Base-by-base conservation (phyloP, 2,888 invertebrate species). In the Crioceris asparagi region DNA sequence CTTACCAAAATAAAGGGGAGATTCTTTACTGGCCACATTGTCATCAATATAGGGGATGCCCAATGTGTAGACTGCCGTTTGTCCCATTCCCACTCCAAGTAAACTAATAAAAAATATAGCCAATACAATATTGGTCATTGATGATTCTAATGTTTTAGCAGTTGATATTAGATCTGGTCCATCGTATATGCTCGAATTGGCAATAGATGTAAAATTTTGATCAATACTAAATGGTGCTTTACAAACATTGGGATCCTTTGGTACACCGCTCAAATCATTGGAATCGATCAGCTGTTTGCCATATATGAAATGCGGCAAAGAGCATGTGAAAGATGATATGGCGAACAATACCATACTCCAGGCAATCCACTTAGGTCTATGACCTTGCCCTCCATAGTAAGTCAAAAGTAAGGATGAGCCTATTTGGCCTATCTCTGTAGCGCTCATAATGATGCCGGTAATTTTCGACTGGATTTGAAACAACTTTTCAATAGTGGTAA, bases 11-110 rank as follows among this genome's bases (percentile, higher is more conserved):
- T 92, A 92, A 49, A 91, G 74, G 17, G 92, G 90, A 40, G 90
- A 90, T 64, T 91, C 90, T 54, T 84, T 75, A 66, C 85, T 87
- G 53, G 87, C 86, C 40, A 92, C 90, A 63, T 92, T 92, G 64
- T 92, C 91, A 53, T 92, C 92, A 47, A 92, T 87, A 62, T 88
- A 92, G 3, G 92, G 91, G 53, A 92, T 91, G 12, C 91, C 92
- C 27, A 92, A 72, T 14, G 91, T 91, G 51, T 87, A 85, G 38
- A 91, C 88, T 10, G 91, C 88, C 1, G 92, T 92, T 67, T 90
- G 90, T 0, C 91, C 91, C 65, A 91, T 82, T 33, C 92, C 91
- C 25, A 91, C 87, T 40, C 88, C 84, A 35, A 92, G 70, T 50
- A 92, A 68, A 54, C 88, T 87, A 50, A 84, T 72, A 66, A 91